Base-by-base conservation (phyloP, 2,888 invertebrate genomes). In the Microctonus brassicae region DNA sequence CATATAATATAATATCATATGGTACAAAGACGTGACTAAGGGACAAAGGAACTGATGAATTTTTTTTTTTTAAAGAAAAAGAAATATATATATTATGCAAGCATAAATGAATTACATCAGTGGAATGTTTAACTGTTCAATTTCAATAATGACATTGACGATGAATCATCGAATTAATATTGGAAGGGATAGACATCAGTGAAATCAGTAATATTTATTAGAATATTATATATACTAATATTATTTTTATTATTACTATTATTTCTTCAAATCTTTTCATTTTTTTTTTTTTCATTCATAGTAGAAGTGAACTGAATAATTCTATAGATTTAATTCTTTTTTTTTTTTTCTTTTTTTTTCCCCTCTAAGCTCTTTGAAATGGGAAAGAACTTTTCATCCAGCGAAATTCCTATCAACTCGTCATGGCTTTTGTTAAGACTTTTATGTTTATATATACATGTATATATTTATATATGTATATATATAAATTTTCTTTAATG, bases 41-140 rank as follows among this genome's bases (percentile, higher is more conserved):
- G 34, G 58, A 58, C 58, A 58, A 58, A 58, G 58, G 34, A 58
- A 29, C 33, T 34, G 58, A 58, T 58, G 58, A n/a, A 58, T 58
- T 26, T n/a, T n/a, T n/a, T n/a, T 58, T 17, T 17, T 10, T 13
- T 11, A 58, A 58, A 33, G 9, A 29, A 58, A 58, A 58, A 58
- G n/a, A 55, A 55, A 55, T 10, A 55, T 13, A 26, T 55, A 10
- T 24, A 55, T 55, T 47, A 55, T 55, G 26, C 55, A 24, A 26
- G 26, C 26, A 24, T 26, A 55, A 47, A 47, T 6, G 1, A 47
- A 47, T 47, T 47, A 47, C 47, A 47, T 47, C n/a, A 47, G 47
- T 47, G 47, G 47, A 47, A 47, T 47, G 47, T 20, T 17, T 17
- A 2, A 47, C 47, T n/a, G 17, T 47, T 47, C 47, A 47, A 47